phyloP scores from a whole-genome alignment of 2,888 invertebrate genomes.

The Siphlonurus alternatus region DNA sequence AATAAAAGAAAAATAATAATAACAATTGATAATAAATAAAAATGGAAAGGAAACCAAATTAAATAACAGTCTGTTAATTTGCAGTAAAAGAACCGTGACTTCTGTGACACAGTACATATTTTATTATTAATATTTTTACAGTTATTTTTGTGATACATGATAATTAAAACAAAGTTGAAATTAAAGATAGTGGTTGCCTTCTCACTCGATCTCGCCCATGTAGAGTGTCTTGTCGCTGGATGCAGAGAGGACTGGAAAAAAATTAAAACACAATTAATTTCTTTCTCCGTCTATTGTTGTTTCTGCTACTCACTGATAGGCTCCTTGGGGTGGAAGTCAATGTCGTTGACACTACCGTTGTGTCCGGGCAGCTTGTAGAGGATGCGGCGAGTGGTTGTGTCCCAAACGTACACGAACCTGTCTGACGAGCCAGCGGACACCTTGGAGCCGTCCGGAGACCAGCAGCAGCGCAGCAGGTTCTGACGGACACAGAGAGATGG shows the following conservation, averaged over 20 bases:
- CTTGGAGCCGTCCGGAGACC: constrained; percentile 87
- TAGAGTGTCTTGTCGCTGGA: constrained; percentile 93
- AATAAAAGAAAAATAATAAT: too few relatives aligned
- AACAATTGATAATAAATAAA: too few relatives aligned
- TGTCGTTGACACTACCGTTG: constrained; percentile 91
- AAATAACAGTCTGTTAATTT: too few relatives aligned
- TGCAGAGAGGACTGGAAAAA: constrained; percentile 61
- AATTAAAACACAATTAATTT: constrained; percentile 14
- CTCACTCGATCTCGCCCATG: constrained; percentile 78
- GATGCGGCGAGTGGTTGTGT: constrained; percentile 78
- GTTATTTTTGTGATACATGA: too few relatives aligned
- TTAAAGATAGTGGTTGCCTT: too few relatives aligned
- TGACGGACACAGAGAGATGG: constrained; percentile 15
- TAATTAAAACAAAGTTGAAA: too few relatives aligned
- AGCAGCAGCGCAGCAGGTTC: constrained; percentile 82
- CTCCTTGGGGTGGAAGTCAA: constrained; percentile 88
- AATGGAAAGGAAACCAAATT: too few relatives aligned
- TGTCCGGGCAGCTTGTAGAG: constrained; percentile 96
- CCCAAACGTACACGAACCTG: constrained; percentile 93
- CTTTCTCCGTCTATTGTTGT: neutral
- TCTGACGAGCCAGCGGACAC: constrained; percentile 89
- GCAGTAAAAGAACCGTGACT: too few relatives aligned
- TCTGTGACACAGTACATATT: too few relatives aligned
- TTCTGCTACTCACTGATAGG: constrained; percentile 48
- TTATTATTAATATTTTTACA: too few relatives aligned